Conservation (phyloP, 1,140 invertebrate species). For the Dendroctonus valens region DNA sequence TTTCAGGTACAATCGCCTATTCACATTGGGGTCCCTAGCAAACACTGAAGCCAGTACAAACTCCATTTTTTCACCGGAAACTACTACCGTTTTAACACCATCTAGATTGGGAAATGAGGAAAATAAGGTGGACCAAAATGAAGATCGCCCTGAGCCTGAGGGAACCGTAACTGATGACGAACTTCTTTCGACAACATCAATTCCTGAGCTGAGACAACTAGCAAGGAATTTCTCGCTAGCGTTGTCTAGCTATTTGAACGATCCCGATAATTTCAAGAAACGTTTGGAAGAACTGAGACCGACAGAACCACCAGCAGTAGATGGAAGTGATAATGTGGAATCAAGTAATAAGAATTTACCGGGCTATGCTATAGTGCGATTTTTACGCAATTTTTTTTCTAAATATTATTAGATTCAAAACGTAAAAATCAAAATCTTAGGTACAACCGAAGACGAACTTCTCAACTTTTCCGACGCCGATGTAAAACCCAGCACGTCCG, state of each 20-base stretch:
- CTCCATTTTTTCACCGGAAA: not conserved
- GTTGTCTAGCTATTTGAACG: constrained; percentile 74
- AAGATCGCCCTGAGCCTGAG: not conserved
- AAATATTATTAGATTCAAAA: constrained; percentile 30
- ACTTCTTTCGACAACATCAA: constrained; percentile 22
- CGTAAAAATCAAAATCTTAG: constrained; percentile 51
- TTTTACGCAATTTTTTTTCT: not conserved
- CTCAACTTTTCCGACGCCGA: constrained; percentile 71
- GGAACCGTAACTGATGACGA: constrained; percentile 5
- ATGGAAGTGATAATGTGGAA: constrained; percentile 44
- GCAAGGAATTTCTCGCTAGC: constrained; percentile 81
- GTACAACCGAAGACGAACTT: constrained; percentile 63
- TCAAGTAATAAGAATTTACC: constrained; percentile 5
- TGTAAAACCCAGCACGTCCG: constrained; percentile 45
- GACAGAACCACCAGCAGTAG: constrained; percentile 63
- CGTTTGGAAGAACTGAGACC: constrained; percentile 72
- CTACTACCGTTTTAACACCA: not conserved
- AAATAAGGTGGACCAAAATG: not conserved
- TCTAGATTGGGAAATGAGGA: constrained; percentile 5
- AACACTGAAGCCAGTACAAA: not conserved
- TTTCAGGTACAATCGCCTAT: constrained; percentile 25
- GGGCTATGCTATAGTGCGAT: not conserved
- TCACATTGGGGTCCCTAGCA: not conserved
- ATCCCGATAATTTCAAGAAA: constrained; percentile 74
- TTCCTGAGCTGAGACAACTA: constrained; percentile 68